These are phyloP conservation scores for Enteromius argenteus DNA, from an alignment of 2,797 vertebrate species.

Conservation along the genomic window DNA sequence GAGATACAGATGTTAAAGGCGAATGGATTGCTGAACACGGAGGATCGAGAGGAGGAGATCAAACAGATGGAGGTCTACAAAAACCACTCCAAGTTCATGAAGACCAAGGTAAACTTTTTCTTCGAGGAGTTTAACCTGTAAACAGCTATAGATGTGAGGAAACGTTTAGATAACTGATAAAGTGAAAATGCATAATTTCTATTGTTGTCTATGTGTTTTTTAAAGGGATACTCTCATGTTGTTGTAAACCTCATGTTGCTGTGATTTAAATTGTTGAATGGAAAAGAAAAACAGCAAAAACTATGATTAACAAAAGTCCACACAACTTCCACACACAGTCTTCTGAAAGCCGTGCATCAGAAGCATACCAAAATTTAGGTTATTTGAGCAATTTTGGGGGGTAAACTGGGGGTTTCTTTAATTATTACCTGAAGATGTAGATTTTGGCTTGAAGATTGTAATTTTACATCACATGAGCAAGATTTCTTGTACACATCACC, in stretches of 20 bases:
- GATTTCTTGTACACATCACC: background rate
- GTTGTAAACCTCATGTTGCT: background rate
- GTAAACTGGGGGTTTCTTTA: background rate
- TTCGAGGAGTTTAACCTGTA: background rate
- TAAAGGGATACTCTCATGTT: background rate
- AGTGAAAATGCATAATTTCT: background rate
- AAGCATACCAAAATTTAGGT: background rate
- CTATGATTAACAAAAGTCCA: background rate
- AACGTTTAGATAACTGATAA: background rate
- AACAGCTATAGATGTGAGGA: background rate
- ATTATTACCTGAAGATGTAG: background rate
- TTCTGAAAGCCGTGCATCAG: background rate
- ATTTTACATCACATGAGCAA: background rate
- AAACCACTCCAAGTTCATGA: constrained; percentile 99
- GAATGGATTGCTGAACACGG: constrained; percentile 88
- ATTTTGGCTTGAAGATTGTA: background rate
- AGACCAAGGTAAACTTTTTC: constrained; percentile 87
- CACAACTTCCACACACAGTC: background rate
- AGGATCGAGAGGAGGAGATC: constrained; percentile 88
- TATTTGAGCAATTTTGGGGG: background rate
- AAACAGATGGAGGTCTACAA: constrained; percentile 99
- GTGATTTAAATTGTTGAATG: background rate
- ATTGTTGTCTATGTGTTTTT: background rate
- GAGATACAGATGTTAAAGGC: constrained; percentile 99
- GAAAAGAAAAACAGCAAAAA: background rate